Evolutionary conservation across 2,113 vertebrate genomes (phyloP).

Genomic region (Oncorhynchus kisutch): DNA sequence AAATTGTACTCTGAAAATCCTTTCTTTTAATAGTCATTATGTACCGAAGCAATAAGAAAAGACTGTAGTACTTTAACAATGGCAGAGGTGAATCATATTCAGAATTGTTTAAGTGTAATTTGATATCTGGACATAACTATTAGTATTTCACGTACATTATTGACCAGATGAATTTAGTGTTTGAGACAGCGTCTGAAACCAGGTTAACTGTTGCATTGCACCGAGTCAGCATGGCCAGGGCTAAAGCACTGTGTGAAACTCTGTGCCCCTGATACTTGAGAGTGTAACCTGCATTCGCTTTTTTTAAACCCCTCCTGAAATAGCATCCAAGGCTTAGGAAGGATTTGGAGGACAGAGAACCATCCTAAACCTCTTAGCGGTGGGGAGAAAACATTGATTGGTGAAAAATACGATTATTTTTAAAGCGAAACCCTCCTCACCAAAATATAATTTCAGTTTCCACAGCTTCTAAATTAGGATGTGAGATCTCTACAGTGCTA

Average conservation of each 20-base stretch:
- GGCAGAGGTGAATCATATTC: conserved; percentile 51
- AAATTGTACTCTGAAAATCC: background rate
- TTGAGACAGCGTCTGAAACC: conserved; percentile 46
- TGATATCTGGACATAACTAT: conserved; percentile 36
- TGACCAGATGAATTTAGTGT: conserved; percentile 59
- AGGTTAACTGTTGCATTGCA: conserved; percentile 24
- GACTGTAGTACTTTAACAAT: background rate
- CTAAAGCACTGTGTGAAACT: conserved; percentile 56
- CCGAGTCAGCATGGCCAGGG: conserved; percentile 19
- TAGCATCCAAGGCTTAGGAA: conserved; percentile 68
- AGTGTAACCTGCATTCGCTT: conserved; percentile 66
- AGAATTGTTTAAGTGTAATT: conserved; percentile 56
- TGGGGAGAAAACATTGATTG: conserved; percentile 57
- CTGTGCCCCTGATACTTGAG: conserved; percentile 6
- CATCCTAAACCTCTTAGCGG: conserved; percentile 60
- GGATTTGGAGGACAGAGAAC: conserved; percentile 65
- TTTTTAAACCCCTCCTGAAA: conserved; percentile 72
- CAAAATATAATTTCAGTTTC: too few species aligned
- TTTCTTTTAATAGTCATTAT: conserved; percentile 17
- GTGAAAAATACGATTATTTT: conserved; percentile 39
- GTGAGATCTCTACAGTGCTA: too few species aligned
- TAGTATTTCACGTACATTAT: conserved; percentile 44
- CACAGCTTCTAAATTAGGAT: too few species aligned
- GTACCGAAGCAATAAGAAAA: conserved; percentile 29
- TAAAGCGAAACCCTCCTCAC: too few species aligned